phyloP scores from a whole-genome alignment of 2,888 invertebrate species.

The Drosophila formosana region DNA sequence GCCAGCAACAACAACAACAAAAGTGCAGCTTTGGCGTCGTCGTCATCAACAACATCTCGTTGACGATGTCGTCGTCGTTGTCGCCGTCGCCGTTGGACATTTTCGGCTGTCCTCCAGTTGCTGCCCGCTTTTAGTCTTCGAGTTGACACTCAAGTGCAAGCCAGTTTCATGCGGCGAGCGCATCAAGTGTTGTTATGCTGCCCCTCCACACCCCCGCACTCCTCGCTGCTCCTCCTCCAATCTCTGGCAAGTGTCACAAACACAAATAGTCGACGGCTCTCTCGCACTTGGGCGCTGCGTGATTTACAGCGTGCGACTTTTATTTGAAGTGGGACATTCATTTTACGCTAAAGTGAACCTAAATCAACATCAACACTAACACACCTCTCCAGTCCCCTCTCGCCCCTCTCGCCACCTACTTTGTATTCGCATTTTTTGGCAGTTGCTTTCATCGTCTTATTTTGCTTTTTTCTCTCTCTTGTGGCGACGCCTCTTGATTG shows the following conservation, averaged over 20 bases:
- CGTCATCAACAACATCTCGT: slow-evolving; percentile 59
- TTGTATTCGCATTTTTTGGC: slow-evolving; percentile 61
- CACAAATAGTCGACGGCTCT: slow-evolving; percentile 62
- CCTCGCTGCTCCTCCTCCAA: neutral
- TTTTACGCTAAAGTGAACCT: slow-evolving; percentile 79
- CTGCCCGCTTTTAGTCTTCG: slow-evolving; percentile 23
- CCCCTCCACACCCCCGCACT: neutral
- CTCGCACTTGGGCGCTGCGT: slow-evolving; percentile 63
- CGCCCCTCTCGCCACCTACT: slow-evolving; percentile 10
- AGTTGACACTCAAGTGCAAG: slow-evolving; percentile 76
- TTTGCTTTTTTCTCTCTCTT: slow-evolving; percentile 45
- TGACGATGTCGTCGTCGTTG: slow-evolving; percentile 42
- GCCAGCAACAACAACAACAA: slow-evolving; percentile 13
- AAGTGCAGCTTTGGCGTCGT: slow-evolving; percentile 20
- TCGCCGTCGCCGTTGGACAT: slow-evolving; percentile 66
- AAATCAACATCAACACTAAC: slow-evolving; percentile 74
- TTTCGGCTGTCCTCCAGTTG: slow-evolving; percentile 46
- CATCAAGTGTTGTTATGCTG: slow-evolving; percentile 59
- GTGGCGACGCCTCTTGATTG: slow-evolving; percentile 70
- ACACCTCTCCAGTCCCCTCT: slow-evolving; percentile 19
- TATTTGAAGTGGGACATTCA: slow-evolving; percentile 81
- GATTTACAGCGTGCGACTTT: slow-evolving; percentile 80
- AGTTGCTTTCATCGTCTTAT: slow-evolving; percentile 34
- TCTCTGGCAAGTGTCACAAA: slow-evolving; percentile 72
- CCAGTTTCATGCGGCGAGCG: slow-evolving; percentile 73